These are phyloP conservation scores for Pyrochroa serraticornis DNA, from an alignment of 2,888 invertebrate species.

Conservation along the genomic window DNA sequence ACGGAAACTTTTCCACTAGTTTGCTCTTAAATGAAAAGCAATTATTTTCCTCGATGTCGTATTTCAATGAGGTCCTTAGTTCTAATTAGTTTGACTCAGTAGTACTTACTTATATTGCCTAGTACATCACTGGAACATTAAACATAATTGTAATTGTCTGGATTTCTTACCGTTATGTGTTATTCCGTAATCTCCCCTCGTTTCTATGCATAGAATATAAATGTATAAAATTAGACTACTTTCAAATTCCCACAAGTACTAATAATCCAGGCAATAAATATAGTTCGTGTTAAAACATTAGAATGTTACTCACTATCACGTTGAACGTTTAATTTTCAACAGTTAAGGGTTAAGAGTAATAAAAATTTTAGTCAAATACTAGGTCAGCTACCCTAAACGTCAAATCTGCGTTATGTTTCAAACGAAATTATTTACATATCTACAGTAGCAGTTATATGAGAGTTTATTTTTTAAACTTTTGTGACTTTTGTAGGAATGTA, in stretches of 20 bases:
- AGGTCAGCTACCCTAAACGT: background rate
- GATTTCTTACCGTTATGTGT: slow-evolving; percentile 7
- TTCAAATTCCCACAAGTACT: slow-evolving; percentile 6
- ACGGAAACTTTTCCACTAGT: slow-evolving; percentile 12
- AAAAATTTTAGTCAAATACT: background rate
- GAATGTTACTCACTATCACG: background rate
- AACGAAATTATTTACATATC: too few species aligned
- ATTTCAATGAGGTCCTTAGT: background rate
- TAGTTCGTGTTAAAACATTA: slow-evolving; percentile 6
- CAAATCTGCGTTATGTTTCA: background rate
- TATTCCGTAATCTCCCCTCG: slow-evolving; percentile 12
- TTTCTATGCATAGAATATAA: slow-evolving; percentile 24
- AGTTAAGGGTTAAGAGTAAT: background rate
- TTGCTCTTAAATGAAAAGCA: slow-evolving; percentile 14
- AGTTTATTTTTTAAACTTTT: too few species aligned
- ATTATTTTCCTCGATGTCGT: slow-evolving; percentile 7
- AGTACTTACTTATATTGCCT: background rate
- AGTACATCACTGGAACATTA: slow-evolving; percentile 1
- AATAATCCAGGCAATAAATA: slow-evolving; percentile 6
- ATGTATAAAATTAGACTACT: slow-evolving; percentile 22
- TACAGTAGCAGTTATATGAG: too few species aligned
- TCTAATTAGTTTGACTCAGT: slow-evolving; percentile 12
- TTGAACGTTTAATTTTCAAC: background rate
- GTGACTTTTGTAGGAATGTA: too few species aligned
- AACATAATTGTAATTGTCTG: slow-evolving; percentile 8